Base-by-base conservation (phyloP, 92 coral and sea anemone species). In the Pocillopora grandis region DNA sequence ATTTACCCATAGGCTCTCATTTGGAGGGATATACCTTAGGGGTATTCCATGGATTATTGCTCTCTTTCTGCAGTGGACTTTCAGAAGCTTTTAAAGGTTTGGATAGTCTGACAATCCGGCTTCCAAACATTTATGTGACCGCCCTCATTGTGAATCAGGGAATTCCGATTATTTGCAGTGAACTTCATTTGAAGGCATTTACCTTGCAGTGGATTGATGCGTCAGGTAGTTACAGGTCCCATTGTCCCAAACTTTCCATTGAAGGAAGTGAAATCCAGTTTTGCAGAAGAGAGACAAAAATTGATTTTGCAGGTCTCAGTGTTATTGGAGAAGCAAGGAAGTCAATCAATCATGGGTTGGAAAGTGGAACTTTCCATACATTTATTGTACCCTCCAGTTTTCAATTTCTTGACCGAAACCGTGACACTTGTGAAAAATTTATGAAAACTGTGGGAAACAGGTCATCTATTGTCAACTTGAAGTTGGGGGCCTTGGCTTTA, bases 161-260 rank as follows among this genome's bases (percentile, higher is more conserved):
- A 83, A 66, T 83, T 63, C 80, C 86, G 16, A 18, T 74, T 33
- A 83, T 75, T 74, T 73, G 80, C 74, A 52, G 64, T 11, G 63
- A 64, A 49, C 80, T 72, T 20, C 27, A 74, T 62, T 74, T 75
- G 19, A 62, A 64, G 35, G 52, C 27, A 55, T 48, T 83, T 62
- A 42, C n/a, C 37, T 37, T 83, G 19, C 80, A 74, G 74, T 83
- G 86, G 86, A 16, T 74, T 64, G 73, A 75, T 16, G 52, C 63
- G 23, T 5, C 56, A 23, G 74, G 52, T 27, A 27, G 55, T 17
- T 48, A 1, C 4, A 1, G 56, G 31, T 42, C 52, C 52, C 61
- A 21, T 10, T 73, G 79, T 52, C 1, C 52, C 56, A 72, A 83
- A 27, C 16, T 75, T 63, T 62, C 27, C 23, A 52, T 83, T 27